A percentile compares a stretch with the other conserved stretches of the same genome.
Evolutionary conservation across 1,140 invertebrate species (phyloP).

Genomic region (Spodoptera litura): DNA sequence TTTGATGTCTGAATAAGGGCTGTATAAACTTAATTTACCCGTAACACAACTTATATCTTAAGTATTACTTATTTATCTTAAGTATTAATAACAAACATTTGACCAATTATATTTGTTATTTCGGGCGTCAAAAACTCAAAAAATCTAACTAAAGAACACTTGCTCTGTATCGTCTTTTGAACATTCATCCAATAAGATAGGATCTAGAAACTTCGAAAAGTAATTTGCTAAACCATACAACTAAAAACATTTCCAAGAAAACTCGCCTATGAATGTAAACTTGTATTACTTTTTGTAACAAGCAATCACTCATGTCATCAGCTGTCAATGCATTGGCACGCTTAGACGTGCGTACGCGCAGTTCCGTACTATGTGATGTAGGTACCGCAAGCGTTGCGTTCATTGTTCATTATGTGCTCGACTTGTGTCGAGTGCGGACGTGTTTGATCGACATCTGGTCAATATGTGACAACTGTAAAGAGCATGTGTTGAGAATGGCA

Average conservation of each 20-base stretch:
- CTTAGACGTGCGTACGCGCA: slow-evolving; percentile 52
- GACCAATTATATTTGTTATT: too few species aligned
- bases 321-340: slow-evolving; percentile 46
- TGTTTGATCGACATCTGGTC: slow-evolving; percentile 7
- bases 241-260: slow-evolving; percentile 9
- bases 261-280: slow-evolving; percentile 22
- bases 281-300: slow-evolving; percentile 36
- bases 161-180: too few species aligned
- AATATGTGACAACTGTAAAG: background rate
- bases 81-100: too few species aligned
- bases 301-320: slow-evolving; percentile 46
- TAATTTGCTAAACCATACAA: background rate
- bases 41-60: too few species aligned
- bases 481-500: too few species aligned
- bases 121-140: too few species aligned
- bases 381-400: slow-evolving; percentile 48
- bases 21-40: too few species aligned
- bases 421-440: slow-evolving; percentile 7
- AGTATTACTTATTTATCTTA: too few species aligned
- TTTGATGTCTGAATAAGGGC: too few species aligned
- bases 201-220: background rate
- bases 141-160: too few species aligned
- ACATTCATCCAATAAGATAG: background rate
- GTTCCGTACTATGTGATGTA: slow-evolving; percentile 60
- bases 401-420: slow-evolving; percentile 34